Percentiles rank a stretch among this genome's conserved stretches.
Conservation (phyloP, 1,140 invertebrate species). For the Palaemon carinicauda region DNA sequence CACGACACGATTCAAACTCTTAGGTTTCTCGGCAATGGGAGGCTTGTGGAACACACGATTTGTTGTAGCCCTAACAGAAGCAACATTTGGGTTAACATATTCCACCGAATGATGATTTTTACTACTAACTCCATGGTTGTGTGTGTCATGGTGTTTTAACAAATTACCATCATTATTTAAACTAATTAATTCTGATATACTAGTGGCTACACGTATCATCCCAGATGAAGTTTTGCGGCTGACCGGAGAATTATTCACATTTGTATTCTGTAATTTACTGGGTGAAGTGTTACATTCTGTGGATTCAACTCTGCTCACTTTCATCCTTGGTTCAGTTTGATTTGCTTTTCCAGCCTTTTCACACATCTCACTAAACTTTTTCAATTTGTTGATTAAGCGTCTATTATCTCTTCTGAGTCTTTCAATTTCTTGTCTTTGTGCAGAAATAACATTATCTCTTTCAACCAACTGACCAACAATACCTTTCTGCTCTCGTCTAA, state of each 20-base stretch:
- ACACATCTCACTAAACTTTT: conserved; percentile 53
- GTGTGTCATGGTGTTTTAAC: conserved; percentile 23
- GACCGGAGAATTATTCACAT: neutral
- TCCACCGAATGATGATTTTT: neutral
- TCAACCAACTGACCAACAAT: conserved; percentile 78
- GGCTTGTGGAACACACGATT: conserved; percentile 57
- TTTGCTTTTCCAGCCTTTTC: neutral
- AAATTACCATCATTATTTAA: conserved; percentile 26
- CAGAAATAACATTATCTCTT: conserved; percentile 79
- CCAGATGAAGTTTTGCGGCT: conserved; percentile 39
- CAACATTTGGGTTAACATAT: conserved; percentile 53
- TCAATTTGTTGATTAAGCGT: conserved; percentile 54
- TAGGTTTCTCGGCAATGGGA: conserved; percentile 57
- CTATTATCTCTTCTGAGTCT: conserved; percentile 65
- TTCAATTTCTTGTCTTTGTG: conserved; percentile 82
- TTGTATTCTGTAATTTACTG: neutral
- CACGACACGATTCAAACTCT: conserved; percentile 15
- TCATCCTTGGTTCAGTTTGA: conserved; percentile 27
- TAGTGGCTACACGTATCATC: conserved; percentile 45
- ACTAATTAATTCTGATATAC: conserved; percentile 39
- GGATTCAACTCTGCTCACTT: conserved; percentile 44
- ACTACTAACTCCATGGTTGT: conserved; percentile 14
- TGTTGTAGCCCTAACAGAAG: conserved; percentile 45
- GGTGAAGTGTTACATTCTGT: conserved; percentile 20
- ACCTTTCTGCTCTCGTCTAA: conserved; percentile 86